A percentile compares a stretch with the other conserved stretches of the same genome.
Conservation (phyloP, 2,888 invertebrate genomes). For the Parasteatoda lunata region DNA sequence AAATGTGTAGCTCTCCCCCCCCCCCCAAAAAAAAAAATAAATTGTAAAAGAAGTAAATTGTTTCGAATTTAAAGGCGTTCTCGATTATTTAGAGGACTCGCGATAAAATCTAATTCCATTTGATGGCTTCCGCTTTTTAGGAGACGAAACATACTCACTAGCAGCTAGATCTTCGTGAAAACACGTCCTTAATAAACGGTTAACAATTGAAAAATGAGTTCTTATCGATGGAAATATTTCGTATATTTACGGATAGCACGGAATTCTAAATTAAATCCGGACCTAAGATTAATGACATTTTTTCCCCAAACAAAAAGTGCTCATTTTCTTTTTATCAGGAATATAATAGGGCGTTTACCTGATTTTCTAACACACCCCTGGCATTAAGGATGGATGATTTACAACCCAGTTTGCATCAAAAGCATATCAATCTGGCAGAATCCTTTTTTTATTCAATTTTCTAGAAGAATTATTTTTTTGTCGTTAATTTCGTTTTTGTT, state of each 20-base stretch:
- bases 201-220: slow-evolving; percentile 29
- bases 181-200: neutral
- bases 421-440: slow-evolving; percentile 30
- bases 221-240: slow-evolving; percentile 18
- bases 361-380: slow-evolving; percentile 17
- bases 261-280: slow-evolving; percentile 36
- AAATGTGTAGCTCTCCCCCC: too few species aligned
- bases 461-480: neutral
- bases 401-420: slow-evolving; percentile 27
- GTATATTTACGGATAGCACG: slow-evolving; percentile 13
- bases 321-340: slow-evolving; percentile 17
- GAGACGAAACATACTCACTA: too few species aligned
- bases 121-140: too few species aligned
- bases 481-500: neutral
- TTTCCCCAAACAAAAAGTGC: slow-evolving; percentile 17
- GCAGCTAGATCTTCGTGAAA: too few species aligned
- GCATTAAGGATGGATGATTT: slow-evolving; percentile 17
- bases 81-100: too few species aligned
- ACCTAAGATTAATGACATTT: slow-evolving; percentile 31
- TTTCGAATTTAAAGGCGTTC: too few species aligned
- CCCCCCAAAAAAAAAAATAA: too few species aligned
- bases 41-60: too few species aligned
- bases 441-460: slow-evolving; percentile 26
- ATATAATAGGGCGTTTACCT: slow-evolving; percentile 46
- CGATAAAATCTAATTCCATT: too few species aligned